Evolutionary conservation across 1,140 invertebrate genomes (phyloP).

Genomic region (Euglossa dilemma): DNA sequence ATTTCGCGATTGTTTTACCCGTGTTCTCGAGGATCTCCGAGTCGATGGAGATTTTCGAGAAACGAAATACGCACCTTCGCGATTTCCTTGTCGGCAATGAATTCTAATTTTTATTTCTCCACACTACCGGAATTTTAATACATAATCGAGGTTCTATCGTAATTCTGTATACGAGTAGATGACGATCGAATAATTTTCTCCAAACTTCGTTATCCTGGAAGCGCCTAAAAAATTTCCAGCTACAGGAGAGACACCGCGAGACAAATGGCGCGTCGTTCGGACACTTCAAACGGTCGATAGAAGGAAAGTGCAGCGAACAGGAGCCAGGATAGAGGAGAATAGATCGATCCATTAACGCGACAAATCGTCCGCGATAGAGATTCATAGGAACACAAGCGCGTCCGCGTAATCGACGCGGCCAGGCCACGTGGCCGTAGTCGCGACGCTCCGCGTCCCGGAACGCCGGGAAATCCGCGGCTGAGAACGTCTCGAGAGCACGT

Average conservation of each 20-base stretch:
- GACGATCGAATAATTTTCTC: not conserved
- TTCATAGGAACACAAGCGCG: not conserved
- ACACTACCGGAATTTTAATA: too few species aligned
- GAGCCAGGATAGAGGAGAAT: too few species aligned
- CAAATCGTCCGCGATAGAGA: constrained; percentile 20
- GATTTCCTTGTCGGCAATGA: too few species aligned
- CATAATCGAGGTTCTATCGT: too few species aligned
- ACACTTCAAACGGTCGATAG: not conserved
- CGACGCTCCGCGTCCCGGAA: not conserved
- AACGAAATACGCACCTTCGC: too few species aligned
- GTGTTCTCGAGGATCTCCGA: too few species aligned
- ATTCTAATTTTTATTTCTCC: too few species aligned
- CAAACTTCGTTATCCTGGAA: not conserved
- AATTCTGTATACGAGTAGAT: too few species aligned
- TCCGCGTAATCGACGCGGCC: not conserved
- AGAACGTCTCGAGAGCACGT: constrained; percentile 47
- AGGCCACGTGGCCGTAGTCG: not conserved
- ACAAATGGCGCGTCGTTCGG: not conserved
- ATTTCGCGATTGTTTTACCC: too few species aligned
- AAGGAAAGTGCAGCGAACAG: not conserved
- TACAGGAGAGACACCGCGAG: not conserved
- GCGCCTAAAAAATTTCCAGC: not conserved
- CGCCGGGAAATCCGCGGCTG: constrained; percentile 15
- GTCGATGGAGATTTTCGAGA: too few species aligned
- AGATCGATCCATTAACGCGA: constrained; percentile 25